Conservation (phyloP, 2,113 vertebrate genomes). For the Maccullochella peelii region DNA sequence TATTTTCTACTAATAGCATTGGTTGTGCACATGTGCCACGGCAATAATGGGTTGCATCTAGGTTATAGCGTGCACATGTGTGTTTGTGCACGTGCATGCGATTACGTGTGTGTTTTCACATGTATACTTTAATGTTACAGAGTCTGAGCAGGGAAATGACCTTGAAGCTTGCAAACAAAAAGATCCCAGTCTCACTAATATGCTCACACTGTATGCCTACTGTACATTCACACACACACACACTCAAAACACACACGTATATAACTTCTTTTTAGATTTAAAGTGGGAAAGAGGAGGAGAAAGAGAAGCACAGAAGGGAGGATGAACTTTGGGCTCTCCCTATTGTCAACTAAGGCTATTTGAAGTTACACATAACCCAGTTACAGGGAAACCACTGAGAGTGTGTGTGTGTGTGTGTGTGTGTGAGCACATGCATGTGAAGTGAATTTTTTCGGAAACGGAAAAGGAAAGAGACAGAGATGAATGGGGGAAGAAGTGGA, state of each 20-base stretch:
- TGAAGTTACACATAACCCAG: slow-evolving; percentile 83
- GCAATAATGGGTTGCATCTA: slow-evolving; percentile 63
- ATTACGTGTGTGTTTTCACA: slow-evolving; percentile 23
- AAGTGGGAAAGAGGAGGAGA: slow-evolving; percentile 39
- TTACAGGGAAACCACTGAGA: slow-evolving; percentile 62
- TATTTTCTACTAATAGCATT: slow-evolving; percentile 59
- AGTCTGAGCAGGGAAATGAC: slow-evolving; percentile 60
- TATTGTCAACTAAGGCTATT: slow-evolving; percentile 80
- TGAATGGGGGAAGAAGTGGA: slow-evolving; percentile 51
- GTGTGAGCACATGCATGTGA: slow-evolving; percentile 42
- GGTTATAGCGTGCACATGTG: slow-evolving; percentile 42
- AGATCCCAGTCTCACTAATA: slow-evolving; percentile 14
- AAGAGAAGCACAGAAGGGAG: slow-evolving; percentile 47
- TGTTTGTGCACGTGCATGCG: background rate
- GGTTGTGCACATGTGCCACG: slow-evolving; percentile 38
- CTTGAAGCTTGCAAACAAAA: slow-evolving; percentile 64
- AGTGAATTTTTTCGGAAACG: slow-evolving; percentile 47
- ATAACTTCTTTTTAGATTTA: slow-evolving; percentile 16
- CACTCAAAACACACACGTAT: background rate
- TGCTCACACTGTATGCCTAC: slow-evolving; percentile 55
- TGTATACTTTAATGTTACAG: slow-evolving; percentile 53
- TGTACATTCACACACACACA: slow-evolving; percentile 17
- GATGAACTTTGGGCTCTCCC: slow-evolving; percentile 77
- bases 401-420: slow-evolving; percentile 40
- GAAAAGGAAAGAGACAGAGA: slow-evolving; percentile 57